These are phyloP conservation scores for Phrynocephalus forsythii DNA, from an alignment of 2,797 vertebrate species.

Conservation along the genomic window DNA sequence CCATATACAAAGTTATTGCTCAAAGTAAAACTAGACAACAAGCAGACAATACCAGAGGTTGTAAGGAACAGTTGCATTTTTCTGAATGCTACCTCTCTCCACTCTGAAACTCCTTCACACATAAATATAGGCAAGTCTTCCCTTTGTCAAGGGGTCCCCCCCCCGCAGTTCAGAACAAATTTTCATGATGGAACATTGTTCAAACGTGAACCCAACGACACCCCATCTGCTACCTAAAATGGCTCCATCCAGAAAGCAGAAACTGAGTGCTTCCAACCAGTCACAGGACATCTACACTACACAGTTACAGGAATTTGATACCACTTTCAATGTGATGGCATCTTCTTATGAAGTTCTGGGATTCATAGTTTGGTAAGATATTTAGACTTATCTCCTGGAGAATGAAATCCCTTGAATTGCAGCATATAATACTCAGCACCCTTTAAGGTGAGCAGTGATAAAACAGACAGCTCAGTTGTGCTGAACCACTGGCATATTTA, in stretches of 20 bases:
- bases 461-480: too few relatives aligned
- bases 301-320: background rate
- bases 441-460: too few relatives aligned
- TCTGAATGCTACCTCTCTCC: background rate
- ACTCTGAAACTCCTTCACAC: background rate
- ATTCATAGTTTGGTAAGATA: background rate
- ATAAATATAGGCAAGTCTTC: background rate
- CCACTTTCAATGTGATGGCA: background rate
- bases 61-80: background rate
- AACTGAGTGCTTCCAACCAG: background rate
- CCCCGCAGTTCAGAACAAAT: too few relatives aligned
- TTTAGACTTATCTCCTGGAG: too few relatives aligned
- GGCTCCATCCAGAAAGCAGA: background rate
- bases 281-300: background rate
- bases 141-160: background rate
- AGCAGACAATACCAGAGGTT: background rate
- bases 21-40: background rate
- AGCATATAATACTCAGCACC: too few relatives aligned
- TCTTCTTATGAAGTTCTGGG: background rate
- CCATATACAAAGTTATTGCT: background rate
- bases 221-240: too few relatives aligned
- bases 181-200: background rate
- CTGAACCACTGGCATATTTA: too few relatives aligned
- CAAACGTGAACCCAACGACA: background rate
- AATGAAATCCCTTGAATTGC: too few relatives aligned